Evolutionary conservation across 37 sponge, comb jelly and placozoan species (phyloP).

Genomic region (Crambe crambe): DNA sequence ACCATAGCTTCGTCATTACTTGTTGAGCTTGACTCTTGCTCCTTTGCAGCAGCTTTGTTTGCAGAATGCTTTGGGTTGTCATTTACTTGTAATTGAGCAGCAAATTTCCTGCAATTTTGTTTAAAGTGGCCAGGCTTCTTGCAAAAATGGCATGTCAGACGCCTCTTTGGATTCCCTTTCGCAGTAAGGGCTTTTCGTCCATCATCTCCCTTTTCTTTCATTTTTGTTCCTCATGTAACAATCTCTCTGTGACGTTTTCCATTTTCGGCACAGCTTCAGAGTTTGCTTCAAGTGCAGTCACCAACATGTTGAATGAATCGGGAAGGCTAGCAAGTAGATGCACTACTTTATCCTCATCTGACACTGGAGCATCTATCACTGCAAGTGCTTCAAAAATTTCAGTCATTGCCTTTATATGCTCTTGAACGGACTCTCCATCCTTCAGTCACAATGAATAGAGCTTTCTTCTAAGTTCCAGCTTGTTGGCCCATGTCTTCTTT

Average conservation of each 20-base stretch:
- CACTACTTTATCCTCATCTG: slow-evolving; percentile 62
- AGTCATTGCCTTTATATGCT: slow-evolving; percentile 41
- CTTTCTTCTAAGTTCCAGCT: neutral
- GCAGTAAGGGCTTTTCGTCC: neutral
- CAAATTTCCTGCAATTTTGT: slow-evolving; percentile 13
- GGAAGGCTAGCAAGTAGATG: slow-evolving; percentile 54
- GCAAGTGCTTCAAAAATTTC: slow-evolving; percentile 51
- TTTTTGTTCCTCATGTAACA: slow-evolving; percentile 6
- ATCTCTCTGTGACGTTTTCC: neutral
- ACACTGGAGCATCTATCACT: slow-evolving; percentile 27
- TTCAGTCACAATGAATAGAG: slow-evolving; percentile 5
- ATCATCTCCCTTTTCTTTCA: neutral
- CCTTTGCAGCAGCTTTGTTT: neutral
- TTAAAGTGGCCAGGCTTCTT: slow-evolving; percentile 6
- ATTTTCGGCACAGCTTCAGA: slow-evolving; percentile 9
- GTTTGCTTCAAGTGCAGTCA: neutral
- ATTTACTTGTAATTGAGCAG: neutral
- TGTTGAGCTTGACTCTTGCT: slow-evolving; percentile 11
- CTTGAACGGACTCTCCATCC: neutral
- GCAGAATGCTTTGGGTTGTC: neutral
- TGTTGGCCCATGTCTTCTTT: slow-evolving; percentile 1
- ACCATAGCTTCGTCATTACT: neutral
- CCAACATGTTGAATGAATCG: slow-evolving; percentile 4
- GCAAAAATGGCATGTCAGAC: neutral
- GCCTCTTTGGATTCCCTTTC: neutral